phyloP scores from a whole-genome alignment of 2,888 invertebrate species.

The Amorpha juglandis region DNA sequence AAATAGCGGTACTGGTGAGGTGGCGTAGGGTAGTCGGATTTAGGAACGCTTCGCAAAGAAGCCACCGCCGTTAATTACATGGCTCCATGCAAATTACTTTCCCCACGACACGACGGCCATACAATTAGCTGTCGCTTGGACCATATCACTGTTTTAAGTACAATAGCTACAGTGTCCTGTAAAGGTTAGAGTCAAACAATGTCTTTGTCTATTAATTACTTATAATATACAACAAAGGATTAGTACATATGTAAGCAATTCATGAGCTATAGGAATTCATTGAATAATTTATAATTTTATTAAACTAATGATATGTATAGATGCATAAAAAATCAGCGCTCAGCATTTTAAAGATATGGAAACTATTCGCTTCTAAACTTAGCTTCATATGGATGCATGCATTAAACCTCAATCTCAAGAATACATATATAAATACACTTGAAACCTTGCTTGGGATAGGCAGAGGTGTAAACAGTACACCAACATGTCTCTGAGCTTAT shows the following conservation, averaged over 20 bases:
- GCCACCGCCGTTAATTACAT: slow-evolving; percentile 49
- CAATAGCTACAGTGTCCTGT: background rate
- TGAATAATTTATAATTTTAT: too few relatives aligned
- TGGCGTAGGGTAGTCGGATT: slow-evolving; percentile 12
- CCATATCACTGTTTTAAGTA: slow-evolving; percentile 24
- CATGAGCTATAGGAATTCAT: background rate
- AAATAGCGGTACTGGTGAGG: background rate
- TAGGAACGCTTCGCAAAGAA: slow-evolving; percentile 27
- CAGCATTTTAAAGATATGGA: too few relatives aligned
- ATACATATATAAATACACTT: too few relatives aligned
- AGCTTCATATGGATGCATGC: too few relatives aligned
- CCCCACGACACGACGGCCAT: slow-evolving; percentile 45
- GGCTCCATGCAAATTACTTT: slow-evolving; percentile 63
- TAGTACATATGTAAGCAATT: background rate
- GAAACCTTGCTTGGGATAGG: too few relatives aligned
- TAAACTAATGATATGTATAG: too few relatives aligned
- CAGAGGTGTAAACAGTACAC: too few relatives aligned
- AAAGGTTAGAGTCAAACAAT: background rate
- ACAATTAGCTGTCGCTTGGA: slow-evolving; percentile 47
- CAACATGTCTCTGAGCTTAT: too few relatives aligned
- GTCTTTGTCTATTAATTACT: background rate
- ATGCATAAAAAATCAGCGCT: too few relatives aligned
- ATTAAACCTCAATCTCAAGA: too few relatives aligned
- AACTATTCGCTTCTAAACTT: too few relatives aligned
- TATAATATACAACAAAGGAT: background rate